Conservation (phyloP, 2,888 invertebrate genomes). For the Cephus pulcher region DNA sequence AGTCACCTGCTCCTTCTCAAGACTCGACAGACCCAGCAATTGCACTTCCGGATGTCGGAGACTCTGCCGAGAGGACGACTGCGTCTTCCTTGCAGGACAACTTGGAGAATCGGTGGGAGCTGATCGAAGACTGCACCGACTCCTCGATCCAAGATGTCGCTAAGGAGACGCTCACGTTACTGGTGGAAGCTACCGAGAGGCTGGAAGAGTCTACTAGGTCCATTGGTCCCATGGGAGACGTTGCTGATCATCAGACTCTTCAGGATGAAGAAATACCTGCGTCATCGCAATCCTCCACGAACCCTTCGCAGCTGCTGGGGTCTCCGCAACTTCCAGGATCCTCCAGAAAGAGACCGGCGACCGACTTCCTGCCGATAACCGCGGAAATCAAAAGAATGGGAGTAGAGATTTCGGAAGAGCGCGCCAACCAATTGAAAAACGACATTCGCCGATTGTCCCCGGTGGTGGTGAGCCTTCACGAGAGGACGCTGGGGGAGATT, state of each 20-base stretch:
- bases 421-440: constrained; percentile 55
- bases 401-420: constrained; percentile 58
- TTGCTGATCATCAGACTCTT: neutral
- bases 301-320: neutral
- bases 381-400: constrained; percentile 58
- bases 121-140: neutral
- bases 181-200: neutral
- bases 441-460: constrained; percentile 61
- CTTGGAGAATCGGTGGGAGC: neutral
- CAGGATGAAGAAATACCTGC: neutral
- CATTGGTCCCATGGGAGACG: neutral
- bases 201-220: neutral
- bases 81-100: neutral
- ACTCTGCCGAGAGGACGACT: neutral
- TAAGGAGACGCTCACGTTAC: neutral
- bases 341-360: constrained; percentile 42
- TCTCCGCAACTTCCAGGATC: neutral
- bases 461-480: constrained; percentile 57
- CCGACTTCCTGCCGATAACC: constrained; percentile 49
- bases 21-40: neutral
- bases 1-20: neutral
- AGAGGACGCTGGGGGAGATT: constrained; percentile 61
- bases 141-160: neutral
- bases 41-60: neutral
- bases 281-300: neutral